A percentile compares a stretch with the other conserved stretches of the same genome.
Evolutionary conservation across 2,797 vertebrate genomes (phyloP).

Genomic region (Coregonus suidteri): DNA sequence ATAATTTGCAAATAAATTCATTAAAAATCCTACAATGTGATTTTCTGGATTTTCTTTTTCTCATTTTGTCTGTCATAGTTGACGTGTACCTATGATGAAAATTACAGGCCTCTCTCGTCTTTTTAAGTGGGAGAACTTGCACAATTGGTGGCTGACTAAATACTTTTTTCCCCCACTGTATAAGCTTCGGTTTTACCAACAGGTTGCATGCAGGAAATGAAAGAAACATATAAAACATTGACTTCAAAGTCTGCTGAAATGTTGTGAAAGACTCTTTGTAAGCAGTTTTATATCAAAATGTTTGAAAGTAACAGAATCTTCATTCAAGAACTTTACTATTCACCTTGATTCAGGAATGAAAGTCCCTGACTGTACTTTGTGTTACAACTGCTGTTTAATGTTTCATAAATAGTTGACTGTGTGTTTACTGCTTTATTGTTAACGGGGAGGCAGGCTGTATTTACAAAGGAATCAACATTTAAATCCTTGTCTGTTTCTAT

Average conservation of each 20-base stretch:
- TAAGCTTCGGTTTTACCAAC: background rate
- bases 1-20: no score
- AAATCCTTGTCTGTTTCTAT: constrained; percentile 44
- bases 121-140: no score
- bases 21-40: no score
- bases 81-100: no score
- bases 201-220: background rate
- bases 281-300: background rate
- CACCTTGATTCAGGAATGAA: background rate
- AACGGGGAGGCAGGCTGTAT: constrained; percentile 36
- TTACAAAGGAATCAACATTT: constrained; percentile 50
- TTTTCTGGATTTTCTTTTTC: no score
- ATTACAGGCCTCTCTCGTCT: no score
- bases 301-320: background rate
- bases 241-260: background rate
- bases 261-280: background rate
- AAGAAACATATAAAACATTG: background rate
- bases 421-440: background rate
- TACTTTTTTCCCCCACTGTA: no score
- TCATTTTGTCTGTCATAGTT: no score
- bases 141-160: no score
- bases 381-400: constrained; percentile 20
- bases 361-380: background rate
- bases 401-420: constrained; percentile 9
- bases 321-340: constrained; percentile 9